A percentile compares a stretch with the other conserved stretches of the same genome.
phyloP scores from a whole-genome alignment of 2,113 vertebrate genomes.

The Tricholaema leucomelas region DNA sequence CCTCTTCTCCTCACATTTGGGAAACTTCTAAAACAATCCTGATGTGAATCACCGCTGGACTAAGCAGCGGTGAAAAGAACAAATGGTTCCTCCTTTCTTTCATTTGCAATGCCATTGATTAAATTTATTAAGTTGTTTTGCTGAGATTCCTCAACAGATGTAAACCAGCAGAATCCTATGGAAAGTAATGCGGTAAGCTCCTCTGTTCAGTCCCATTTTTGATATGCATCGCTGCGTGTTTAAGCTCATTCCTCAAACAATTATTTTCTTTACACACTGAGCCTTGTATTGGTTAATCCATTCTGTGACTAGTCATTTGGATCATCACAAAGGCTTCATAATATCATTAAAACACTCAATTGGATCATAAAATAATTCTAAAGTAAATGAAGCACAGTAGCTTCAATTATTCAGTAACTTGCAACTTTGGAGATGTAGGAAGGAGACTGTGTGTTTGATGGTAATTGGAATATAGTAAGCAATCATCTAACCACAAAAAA shows the following conservation, averaged over 20 bases:
- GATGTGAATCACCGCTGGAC: background rate
- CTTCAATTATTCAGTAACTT: slow-evolving; percentile 58
- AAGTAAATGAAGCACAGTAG: slow-evolving; percentile 58
- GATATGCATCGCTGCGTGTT: background rate
- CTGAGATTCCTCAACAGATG: background rate
- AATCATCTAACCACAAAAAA: slow-evolving; percentile 16
- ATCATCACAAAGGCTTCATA: slow-evolving; percentile 48
- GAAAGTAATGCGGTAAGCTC: background rate
- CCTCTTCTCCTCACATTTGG: background rate
- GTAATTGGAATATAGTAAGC: slow-evolving; percentile 46
- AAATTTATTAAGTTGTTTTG: background rate
- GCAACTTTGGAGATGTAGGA: slow-evolving; percentile 20
- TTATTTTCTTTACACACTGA: slow-evolving; percentile 30
- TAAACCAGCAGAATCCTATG: background rate
- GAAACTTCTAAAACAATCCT: background rate
- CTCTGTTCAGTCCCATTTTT: background rate
- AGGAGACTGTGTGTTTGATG: background rate
- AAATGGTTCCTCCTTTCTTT: background rate
- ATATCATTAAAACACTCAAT: slow-evolving; percentile 57
- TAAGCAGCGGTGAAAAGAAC: background rate
- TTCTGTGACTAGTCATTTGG: slow-evolving; percentile 16
- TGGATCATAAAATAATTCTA: slow-evolving; percentile 67
- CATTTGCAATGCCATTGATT: background rate
- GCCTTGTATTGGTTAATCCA: slow-evolving; percentile 6
- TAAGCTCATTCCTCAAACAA: slow-evolving; percentile 5